Conservation (phyloP, 1,140 invertebrate genomes). For the Metopolophium dirhodum region DNA sequence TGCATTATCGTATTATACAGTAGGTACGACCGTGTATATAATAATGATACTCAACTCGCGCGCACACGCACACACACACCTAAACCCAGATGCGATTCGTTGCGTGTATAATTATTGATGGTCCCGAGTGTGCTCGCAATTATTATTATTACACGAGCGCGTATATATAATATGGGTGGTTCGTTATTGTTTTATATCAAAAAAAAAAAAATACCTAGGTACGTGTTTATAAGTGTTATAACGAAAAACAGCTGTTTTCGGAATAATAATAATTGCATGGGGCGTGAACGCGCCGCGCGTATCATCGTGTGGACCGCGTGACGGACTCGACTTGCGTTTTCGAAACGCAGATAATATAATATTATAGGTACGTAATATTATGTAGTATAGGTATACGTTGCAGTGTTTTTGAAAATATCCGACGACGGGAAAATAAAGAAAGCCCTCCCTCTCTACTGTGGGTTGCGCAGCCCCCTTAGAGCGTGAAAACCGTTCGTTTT, state of each 20-base stretch:
- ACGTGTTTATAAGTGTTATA: background rate
- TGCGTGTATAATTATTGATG: constrained; percentile 2
- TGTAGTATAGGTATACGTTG: background rate
- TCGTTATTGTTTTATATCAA: background rate
- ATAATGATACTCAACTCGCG: too few species aligned
- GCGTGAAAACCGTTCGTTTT: background rate
- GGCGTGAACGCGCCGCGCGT: background rate
- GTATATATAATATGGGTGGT: background rate
- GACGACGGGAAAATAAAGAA: background rate
- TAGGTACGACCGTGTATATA: too few species aligned
- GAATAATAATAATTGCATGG: background rate
- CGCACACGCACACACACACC: background rate
- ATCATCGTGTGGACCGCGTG: background rate
- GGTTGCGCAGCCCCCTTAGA: background rate
- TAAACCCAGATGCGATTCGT: background rate
- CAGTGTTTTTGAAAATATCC: background rate
- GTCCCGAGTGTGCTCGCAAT: background rate
- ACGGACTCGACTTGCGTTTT: constrained; percentile 2
- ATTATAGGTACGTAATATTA: background rate
- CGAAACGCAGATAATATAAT: background rate
- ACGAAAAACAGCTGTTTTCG: background rate
- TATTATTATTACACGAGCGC: too few species aligned
- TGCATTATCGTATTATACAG: too few species aligned
- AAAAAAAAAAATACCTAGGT: too few species aligned
- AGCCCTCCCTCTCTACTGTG: background rate